Evolutionary conservation across 30 jellyfish, hydroid and myxozoan species (phyloP), one percentile per base, ranked within the genome.

Genomic region (Chironex yamaguchii): DNA sequence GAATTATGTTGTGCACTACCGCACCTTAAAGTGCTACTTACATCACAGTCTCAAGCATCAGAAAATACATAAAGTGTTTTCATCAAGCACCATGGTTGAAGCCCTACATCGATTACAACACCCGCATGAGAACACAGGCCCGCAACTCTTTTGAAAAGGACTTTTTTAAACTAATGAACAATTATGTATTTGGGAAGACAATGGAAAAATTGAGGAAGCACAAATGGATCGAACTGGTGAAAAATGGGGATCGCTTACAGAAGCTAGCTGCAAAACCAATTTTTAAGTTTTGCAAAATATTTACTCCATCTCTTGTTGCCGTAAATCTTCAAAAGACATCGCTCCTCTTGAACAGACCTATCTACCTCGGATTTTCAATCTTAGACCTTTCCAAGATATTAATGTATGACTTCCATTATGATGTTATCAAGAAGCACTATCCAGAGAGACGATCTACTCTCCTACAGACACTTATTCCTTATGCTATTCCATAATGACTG

Each of bases 381-480:
- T 51, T 89, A 27, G 94, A 89, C 35, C 52, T 89, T 13, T 69
- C 90, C 51, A 89, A 79, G 65, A 20, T 49, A 0, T 33, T 79
- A 22, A 89, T 89, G 94, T 89, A 89, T 64, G 97, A 89, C 33
- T 69, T 89, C 26, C 94, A 81, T 49, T 81, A 89, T 65, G 51
- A 80, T 81, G 81, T 69, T 35, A 80, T 89, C 9, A 64, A 31
- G 42, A 31, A 69, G 34, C 65, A 84, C 24, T n/a, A n/a, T n/a
- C 67, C 23, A 0, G 67, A 73, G 13, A 67, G n/a, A n/a, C n/a
- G 62, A 36, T 67, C 85, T 17, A 81, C 65, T 23, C 69, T 90
- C 3, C 62, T 81, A 90, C 89, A 24, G 97, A 83, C 42, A 90
- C 97, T 0, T 96, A 90, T 51, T n/a, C n/a, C n/a, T n/a, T n/a